Evolutionary conservation across 2,113 vertebrate species (phyloP).

Genomic region (Pteropus alecto): DNA sequence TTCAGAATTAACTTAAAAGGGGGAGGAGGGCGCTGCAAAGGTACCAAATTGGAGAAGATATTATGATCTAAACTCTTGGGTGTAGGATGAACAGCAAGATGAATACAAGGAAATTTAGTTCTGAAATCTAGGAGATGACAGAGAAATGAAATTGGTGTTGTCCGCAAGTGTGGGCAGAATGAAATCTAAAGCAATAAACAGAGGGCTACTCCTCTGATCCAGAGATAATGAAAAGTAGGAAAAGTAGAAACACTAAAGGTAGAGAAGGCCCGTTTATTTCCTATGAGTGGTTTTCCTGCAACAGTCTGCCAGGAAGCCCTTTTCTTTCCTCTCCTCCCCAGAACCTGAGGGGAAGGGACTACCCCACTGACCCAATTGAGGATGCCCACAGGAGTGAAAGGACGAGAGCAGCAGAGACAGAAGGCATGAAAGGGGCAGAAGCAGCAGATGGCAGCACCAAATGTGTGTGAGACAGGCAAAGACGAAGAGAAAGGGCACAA

Average conservation of each 20-base stretch:
- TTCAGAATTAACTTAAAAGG: background rate
- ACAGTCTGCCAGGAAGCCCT: background rate
- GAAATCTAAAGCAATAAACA: background rate
- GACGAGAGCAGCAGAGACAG: background rate
- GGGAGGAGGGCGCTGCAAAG: background rate
- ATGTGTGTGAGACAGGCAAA: background rate
- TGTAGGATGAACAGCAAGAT: background rate
- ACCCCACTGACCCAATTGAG: background rate
- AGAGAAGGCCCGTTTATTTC: background rate
- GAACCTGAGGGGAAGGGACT: background rate
- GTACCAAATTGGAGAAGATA: background rate
- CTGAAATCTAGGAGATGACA: background rate
- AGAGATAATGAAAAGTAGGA: background rate
- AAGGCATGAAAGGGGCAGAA: background rate
- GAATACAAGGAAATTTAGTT: background rate
- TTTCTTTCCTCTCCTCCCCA: background rate
- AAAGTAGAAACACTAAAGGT: background rate
- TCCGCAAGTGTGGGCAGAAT: background rate
- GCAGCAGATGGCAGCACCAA: background rate
- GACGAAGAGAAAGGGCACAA: background rate
- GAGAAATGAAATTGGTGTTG: background rate
- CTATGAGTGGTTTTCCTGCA: background rate
- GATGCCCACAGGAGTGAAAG: too few relatives aligned
- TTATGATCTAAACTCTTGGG: background rate
- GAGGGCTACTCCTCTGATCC: background rate